Base-by-base conservation (phyloP, 2,113 vertebrate species). In the Rhinogobius similis region DNA sequence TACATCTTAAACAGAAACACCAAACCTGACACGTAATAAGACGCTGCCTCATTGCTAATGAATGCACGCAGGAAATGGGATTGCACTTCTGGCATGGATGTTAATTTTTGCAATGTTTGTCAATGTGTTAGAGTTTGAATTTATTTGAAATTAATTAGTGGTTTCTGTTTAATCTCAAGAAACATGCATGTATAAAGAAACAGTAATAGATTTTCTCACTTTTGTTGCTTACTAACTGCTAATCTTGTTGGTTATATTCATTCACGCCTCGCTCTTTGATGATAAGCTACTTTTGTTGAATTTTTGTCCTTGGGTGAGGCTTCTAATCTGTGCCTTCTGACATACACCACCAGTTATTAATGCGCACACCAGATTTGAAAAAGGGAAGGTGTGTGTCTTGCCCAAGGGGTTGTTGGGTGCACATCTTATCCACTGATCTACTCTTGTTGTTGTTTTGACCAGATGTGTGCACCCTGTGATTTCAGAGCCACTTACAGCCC, bases 1-100 rank as follows among this genome's bases (percentile, higher is more conserved):
- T 69, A 58, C 52, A 65, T 70, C 67, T 38, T 10, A 73, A 70
- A 64, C 62, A 65, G 32, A 67, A 62, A 63, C 38, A 44, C 32
- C 3, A 67, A 65, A 58, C 24, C 24, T 44, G 5, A 44, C 43
- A 61, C 20, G 39, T 50, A 50, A 63, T 36, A 63, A 43, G 38
- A 63, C 41, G 70, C 50, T 56, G 24, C 74, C 56, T 10, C 24
- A n/a, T 72, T 53, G 69, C 81, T 82, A 70, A 87, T 78, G 76
- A 82, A 59, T 24, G 29, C 72, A 67, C 43, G 53, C 62, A 68
- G 76, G 81, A 85, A 84, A 85, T 86, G 76, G 73, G 67, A 84
- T 77, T 39, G 36, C 26, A 36, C 36, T 41, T 39, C 39, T 73
- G 70, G 23, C 56, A 58, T 50, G 63, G 64, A 41, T 39, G 1